phyloP scores from a whole-genome alignment of 2,888 invertebrate species.

The Diaphora mendica region DNA sequence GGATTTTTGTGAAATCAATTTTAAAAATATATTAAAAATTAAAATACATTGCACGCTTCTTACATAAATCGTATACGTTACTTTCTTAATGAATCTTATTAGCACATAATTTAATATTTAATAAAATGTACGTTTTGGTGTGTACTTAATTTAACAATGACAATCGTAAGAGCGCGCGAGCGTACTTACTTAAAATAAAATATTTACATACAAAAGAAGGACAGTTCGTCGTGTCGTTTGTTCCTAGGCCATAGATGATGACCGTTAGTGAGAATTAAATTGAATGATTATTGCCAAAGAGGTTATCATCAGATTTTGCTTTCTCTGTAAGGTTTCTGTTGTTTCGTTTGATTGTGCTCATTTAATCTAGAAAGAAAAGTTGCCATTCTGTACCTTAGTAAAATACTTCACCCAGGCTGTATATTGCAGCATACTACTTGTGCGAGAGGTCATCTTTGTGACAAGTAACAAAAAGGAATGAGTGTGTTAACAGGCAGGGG shows the following conservation, averaged over 20 bases:
- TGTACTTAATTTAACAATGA: slow-evolving; percentile 21
- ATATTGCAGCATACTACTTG: background rate
- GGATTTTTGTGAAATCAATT: background rate
- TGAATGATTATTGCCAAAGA: background rate
- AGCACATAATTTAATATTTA: slow-evolving; percentile 12
- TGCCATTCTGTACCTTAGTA: background rate
- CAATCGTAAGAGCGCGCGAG: slow-evolving; percentile 1
- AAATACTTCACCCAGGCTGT: background rate
- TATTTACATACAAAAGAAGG: background rate
- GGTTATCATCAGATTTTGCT: background rate
- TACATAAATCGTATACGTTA: slow-evolving; percentile 17
- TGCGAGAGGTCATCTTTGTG: background rate
- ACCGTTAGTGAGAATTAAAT: background rate
- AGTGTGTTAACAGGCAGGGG: slow-evolving; percentile 55
- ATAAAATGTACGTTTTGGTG: slow-evolving; percentile 15
- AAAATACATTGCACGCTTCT: slow-evolving; percentile 7
- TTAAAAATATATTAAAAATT: background rate
- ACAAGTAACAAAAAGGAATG: slow-evolving; percentile 8
- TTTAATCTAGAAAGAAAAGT: background rate
- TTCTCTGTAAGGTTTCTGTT: background rate
- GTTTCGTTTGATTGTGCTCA: background rate
- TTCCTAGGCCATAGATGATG: background rate
- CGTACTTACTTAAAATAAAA: background rate
- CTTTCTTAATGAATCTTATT: slow-evolving; percentile 15
- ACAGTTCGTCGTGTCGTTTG: background rate